A percentile compares a stretch with the other conserved stretches of the same genome.
These are phyloP conservation scores for Frankliniella intonsa DNA, from an alignment of 2,888 invertebrate genomes.

Conservation along the genomic window DNA sequence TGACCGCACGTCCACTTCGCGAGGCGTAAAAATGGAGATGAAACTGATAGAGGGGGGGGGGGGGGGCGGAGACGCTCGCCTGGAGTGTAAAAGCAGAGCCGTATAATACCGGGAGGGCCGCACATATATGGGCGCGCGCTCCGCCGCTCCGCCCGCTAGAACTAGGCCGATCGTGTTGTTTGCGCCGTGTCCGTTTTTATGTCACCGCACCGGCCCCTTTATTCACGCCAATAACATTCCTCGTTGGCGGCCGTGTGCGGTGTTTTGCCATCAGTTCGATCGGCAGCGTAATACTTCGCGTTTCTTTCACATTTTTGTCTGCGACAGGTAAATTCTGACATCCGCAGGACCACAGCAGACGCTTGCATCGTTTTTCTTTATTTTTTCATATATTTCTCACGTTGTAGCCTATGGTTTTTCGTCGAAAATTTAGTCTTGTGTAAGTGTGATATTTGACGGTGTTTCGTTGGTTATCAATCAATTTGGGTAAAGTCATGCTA, in stretches of 20 bases:
- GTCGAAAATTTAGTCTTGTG: too few relatives aligned
- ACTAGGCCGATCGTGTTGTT: background rate
- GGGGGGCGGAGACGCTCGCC: too few relatives aligned
- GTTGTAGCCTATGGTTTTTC: too few relatives aligned
- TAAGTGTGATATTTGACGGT: too few relatives aligned
- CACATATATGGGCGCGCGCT: background rate
- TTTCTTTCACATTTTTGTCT: too few relatives aligned
- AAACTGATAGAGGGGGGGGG: background rate
- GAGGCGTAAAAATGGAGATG: constrained; percentile 16
- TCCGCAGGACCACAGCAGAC: background rate
- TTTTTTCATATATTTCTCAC: too few relatives aligned
- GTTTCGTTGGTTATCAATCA: background rate
- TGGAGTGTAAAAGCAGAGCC: background rate
- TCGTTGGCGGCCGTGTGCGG: background rate
- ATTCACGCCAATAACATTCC: constrained; percentile 12
- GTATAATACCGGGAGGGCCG: background rate
- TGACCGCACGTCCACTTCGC: background rate
- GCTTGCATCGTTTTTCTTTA: background rate
- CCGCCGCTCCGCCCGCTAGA: background rate
- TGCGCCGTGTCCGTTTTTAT: background rate
- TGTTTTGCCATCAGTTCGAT: background rate
- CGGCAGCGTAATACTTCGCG: background rate
- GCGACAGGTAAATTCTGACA: background rate
- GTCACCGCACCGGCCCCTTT: background rate
- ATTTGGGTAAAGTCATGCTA: background rate